Base-by-base conservation (phyloP, 92 coral and sea anemone species). In the Epizoanthus scotinus region DNA sequence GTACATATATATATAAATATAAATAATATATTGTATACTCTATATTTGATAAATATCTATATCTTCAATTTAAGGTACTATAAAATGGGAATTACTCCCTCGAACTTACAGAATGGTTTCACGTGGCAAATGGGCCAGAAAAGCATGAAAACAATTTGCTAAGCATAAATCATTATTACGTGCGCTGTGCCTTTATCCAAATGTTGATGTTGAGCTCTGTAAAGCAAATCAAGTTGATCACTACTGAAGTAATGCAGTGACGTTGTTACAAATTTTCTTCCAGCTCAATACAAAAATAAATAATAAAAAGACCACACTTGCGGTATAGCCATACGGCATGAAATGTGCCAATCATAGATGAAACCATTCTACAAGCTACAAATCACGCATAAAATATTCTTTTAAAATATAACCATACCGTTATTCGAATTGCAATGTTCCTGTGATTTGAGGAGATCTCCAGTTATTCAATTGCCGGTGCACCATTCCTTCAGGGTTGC, bases 401-500 rank as follows among this genome's bases (percentile, higher is more conserved):
- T 18, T 73, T 54, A 73, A 73, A 73, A 8, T 29, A 6, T 17
- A 19, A 40, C 63, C 79, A 18, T 49, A 15, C 78, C 47, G 31
- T 73, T 26, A 44, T 31, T 44, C 65, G 2, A n/a, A 55, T 15
- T 18, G 26, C 9, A 19, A 7, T 64, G n/a, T 26, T 26, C 19
- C 28, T 0, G 12, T 29, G 20, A 27, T 42, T 72, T 20, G 63
- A 22, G 31, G 17, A 24, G n/a, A 20, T 8, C 18, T 29, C 40
- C 26, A 64, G 24, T 19, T 25, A 25, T 70, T 70, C 73, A 52
- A 27, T 22, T 38, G 25, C 52, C 20, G 24, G 61, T 18, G 52
- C 15, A 47, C 97, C 97, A 92, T 67, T 70, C 83, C 49, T 79
- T 47, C 0, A 92, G 84, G 27, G 88, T 68, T 66, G 42, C 82